Evolutionary conservation across 2,888 invertebrate genomes (phyloP), one percentile per base, ranked within the genome.

Genomic region (Caenorhabditis panamensis): DNA sequence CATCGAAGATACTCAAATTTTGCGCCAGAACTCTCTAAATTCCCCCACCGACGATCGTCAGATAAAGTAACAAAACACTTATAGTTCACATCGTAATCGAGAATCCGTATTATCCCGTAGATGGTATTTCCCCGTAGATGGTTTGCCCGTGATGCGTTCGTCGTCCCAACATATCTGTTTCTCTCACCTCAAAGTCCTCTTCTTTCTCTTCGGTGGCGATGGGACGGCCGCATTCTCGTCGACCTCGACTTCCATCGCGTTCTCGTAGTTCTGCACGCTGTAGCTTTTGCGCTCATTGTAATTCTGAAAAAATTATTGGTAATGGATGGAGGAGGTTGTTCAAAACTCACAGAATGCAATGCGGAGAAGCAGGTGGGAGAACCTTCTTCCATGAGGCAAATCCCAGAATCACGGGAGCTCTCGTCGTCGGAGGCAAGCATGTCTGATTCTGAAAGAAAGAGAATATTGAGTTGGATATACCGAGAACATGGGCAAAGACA

Each of bases 341-440:
- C 6, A 8, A 49, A 49, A 49, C 49, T 49, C 4, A 49, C 49
- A 4, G 49, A 49, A 6, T 49, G 49, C 4, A 24, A 56, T n/a
- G 59, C 51, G 3, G 59, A 36, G 37, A 76, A 76, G 47, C 54
- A 54, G 6, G 62, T 62, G 2, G 67, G 61, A 8, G 61, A 36
- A 22, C 51, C 58, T 20, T 66, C 56, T 22, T 77, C 77, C 81
- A 77, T 67, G 16, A 66, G 62, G 44, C 63, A 72, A 47, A 77
- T 22, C 8, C 81, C 81, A n/a, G 81, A 81, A 22, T 81, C 81
- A 51, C 81, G 61, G 0, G 81, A 81, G 9, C 37, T 47, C 8
- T 54, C 44, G 24, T 81, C 67, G 47, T 61, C 54, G 36, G 11
- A 22, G 20, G 41, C 26, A 67, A 72, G 54, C 11, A 26, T 22